These are phyloP conservation scores for Mesitornis unicolor DNA, from an alignment of 2,113 vertebrate species.

Conservation along the genomic window DNA sequence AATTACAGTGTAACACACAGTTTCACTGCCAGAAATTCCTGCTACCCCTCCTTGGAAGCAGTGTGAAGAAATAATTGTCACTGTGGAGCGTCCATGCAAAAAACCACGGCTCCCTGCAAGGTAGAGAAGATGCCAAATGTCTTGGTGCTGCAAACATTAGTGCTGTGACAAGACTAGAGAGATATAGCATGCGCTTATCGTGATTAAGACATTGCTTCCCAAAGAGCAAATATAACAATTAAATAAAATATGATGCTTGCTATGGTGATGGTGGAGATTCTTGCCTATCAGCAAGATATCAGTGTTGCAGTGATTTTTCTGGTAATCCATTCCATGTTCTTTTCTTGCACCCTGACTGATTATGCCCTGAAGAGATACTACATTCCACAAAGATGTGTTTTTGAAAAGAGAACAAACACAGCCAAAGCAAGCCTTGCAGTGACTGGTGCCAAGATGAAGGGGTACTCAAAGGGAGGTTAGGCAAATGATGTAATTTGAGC, in stretches of 20 bases:
- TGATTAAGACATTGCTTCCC: background rate
- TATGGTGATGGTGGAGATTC: background rate
- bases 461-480: background rate
- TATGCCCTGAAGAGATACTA: slow-evolving; percentile 2
- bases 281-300: slow-evolving; percentile 9
- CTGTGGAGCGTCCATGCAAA: background rate
- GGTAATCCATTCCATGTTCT: background rate
- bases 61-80: background rate
- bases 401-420: background rate
- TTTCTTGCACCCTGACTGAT: slow-evolving; percentile 25
- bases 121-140: background rate
- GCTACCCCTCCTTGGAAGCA: background rate
- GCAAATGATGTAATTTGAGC: background rate
- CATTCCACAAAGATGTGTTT: background rate
- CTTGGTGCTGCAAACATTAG: background rate
- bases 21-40: background rate
- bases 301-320: background rate
- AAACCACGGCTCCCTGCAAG: background rate
- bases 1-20: background rate
- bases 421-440: background rate
- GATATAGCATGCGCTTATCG: rapidly evolving
- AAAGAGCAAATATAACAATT: background rate
- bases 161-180: background rate
- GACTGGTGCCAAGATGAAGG: background rate
- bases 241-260: background rate